phyloP scores from a whole-genome alignment of 2,888 invertebrate species.

The Phengaris alcon region DNA sequence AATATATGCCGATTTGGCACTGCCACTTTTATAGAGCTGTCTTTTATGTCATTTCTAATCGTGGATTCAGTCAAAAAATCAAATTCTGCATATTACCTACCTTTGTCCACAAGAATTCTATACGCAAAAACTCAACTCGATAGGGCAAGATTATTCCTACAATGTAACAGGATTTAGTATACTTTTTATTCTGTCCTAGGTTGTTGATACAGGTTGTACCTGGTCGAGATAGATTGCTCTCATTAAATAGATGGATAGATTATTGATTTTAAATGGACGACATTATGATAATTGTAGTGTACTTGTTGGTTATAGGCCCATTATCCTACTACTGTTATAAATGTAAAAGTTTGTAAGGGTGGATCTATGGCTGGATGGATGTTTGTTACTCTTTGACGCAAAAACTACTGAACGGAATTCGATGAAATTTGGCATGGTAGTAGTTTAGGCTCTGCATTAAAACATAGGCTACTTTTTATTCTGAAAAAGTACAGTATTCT shows the following conservation, averaged over 20 bases:
- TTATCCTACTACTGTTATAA: no score
- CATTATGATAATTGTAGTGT: slow-evolving; percentile 7
- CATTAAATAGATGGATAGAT: neutral
- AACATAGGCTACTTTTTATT: no score
- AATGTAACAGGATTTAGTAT: neutral
- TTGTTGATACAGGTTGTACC: neutral
- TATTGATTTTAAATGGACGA: slow-evolving; percentile 4
- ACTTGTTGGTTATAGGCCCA: neutral
- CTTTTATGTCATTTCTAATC: neutral
- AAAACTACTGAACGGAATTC: no score
- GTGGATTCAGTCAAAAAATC: neutral
- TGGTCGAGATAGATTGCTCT: neutral
- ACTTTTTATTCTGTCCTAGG: neutral
- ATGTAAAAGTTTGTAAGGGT: no score
- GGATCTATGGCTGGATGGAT: no score
- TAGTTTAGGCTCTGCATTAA: no score
- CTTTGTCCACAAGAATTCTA: neutral
- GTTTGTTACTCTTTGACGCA: no score
- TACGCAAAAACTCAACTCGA: neutral
- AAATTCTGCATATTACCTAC: neutral
- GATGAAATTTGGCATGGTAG: no score
- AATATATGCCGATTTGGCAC: no score
- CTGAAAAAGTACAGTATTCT: no score
- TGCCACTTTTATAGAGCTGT: no score
- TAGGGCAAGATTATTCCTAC: neutral